Evolutionary conservation across 2,888 invertebrate species (phyloP).

Genomic region (Lasius platythorax): DNA sequence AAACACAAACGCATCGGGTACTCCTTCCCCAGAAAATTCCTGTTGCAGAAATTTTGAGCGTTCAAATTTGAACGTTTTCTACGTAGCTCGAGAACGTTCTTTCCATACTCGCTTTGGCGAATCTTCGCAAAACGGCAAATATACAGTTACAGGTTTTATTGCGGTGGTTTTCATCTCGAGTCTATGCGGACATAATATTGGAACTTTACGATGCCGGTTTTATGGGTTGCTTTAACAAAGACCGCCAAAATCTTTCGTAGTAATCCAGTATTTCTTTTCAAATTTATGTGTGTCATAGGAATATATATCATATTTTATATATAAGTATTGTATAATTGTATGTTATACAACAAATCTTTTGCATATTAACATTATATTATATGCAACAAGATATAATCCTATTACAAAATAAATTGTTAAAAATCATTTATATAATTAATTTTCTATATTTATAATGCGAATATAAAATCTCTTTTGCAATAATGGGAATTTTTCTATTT

Average conservation of each 20-base stretch:
- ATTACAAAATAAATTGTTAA: neutral
- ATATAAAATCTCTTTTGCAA: neutral
- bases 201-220: constrained; percentile 26
- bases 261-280: constrained; percentile 25
- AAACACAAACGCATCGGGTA: constrained; percentile 64
- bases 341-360: neutral
- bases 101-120: constrained; percentile 27
- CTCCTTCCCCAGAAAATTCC: constrained; percentile 59
- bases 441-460: neutral
- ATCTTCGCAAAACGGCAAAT: constrained; percentile 42
- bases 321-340: neutral
- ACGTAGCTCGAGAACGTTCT: constrained; percentile 57
- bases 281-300: neutral
- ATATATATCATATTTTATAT: neutral
- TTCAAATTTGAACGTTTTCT: constrained; percentile 61
- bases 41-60: constrained; percentile 64
- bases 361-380: neutral
- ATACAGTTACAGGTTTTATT: constrained; percentile 55
- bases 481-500: neutral
- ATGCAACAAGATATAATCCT: neutral
- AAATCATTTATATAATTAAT: neutral
- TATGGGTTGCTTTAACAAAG: constrained; percentile 6
- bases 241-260: constrained; percentile 3
- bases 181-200: constrained; percentile 12
- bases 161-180: constrained; percentile 33